Conservation (phyloP, 2,888 invertebrate species). For the Trypoxylon attenuatum region DNA sequence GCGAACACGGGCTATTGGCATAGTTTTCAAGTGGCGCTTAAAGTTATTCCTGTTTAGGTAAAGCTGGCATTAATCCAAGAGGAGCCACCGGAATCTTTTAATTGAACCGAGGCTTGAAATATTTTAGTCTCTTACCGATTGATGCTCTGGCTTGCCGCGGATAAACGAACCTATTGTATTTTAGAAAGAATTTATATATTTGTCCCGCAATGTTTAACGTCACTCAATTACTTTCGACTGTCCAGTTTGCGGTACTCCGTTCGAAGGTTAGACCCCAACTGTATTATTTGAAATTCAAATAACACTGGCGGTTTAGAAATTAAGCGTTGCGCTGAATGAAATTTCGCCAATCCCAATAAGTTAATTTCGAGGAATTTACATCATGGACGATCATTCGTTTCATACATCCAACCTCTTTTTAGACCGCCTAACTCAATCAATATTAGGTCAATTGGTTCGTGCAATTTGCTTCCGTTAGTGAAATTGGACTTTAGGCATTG, state of each 20-base stretch:
- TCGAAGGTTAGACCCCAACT: slow-evolving; percentile 49
- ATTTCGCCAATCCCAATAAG: slow-evolving; percentile 29
- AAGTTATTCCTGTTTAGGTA: slow-evolving; percentile 49
- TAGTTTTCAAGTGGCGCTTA: slow-evolving; percentile 51
- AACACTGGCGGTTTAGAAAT: slow-evolving; percentile 35
- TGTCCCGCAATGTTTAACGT: slow-evolving; percentile 18
- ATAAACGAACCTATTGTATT: neutral
- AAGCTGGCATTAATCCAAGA: slow-evolving; percentile 43
- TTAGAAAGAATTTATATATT: neutral
- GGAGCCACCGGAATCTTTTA: slow-evolving; percentile 1
- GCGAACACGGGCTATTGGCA: slow-evolving; percentile 54
- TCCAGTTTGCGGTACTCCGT: no score
- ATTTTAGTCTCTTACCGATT: slow-evolving; percentile 19
- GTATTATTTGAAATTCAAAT: slow-evolving; percentile 56
- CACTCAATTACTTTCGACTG: no score
- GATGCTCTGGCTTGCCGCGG: neutral
- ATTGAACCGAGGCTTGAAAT: slow-evolving; percentile 2
- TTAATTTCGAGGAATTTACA: slow-evolving; percentile 31
- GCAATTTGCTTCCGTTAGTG: slow-evolving; percentile 38
- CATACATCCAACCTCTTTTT: no score
- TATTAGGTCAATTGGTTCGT: slow-evolving; percentile 35
- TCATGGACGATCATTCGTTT: no score
- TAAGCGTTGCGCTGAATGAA: slow-evolving; percentile 33
- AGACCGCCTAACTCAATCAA: slow-evolving; percentile 38
- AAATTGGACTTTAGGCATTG: slow-evolving; percentile 36